These are phyloP conservation scores for Manduca sexta DNA, from an alignment of 1,140 invertebrate genomes.

Conservation along the genomic window DNA sequence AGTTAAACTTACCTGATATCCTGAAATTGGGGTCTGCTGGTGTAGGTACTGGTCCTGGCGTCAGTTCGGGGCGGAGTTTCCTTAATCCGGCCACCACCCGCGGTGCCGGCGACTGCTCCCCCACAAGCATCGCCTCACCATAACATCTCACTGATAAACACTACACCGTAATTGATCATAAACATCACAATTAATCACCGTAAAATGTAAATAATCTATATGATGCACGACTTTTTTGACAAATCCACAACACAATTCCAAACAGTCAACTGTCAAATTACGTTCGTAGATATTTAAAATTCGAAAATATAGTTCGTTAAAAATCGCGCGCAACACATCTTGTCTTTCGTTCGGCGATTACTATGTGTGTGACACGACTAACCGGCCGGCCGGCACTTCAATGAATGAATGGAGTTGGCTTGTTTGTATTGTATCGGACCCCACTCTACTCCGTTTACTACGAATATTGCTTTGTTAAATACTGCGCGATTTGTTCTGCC, in stretches of 20 bases:
- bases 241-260: constrained; percentile 18
- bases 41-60: constrained; percentile 56
- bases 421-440: constrained; percentile 31
- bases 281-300: constrained; percentile 53
- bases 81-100: constrained; percentile 67
- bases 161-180: constrained; percentile 35
- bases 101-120: constrained; percentile 64
- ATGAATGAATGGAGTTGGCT: constrained; percentile 56
- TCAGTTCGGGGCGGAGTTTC: constrained; percentile 61
- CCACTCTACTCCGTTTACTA: constrained; percentile 40
- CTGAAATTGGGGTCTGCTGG: constrained; percentile 59
- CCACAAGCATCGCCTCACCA: constrained; percentile 64
- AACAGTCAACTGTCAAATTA: constrained; percentile 44
- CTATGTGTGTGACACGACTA: constrained; percentile 22
- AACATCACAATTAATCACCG: constrained; percentile 23
- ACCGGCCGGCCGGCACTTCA: constrained; percentile 39
- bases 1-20: constrained; percentile 52
- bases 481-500: constrained; percentile 5
- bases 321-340: constrained; percentile 43
- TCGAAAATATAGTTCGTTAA: constrained; percentile 59
- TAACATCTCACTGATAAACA: constrained; percentile 53
- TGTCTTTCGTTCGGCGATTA: constrained; percentile 20
- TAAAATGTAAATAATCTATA: constrained; percentile 12
- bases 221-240: constrained; percentile 12
- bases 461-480: constrained; percentile 20